Percentiles rank a stretch among this genome's conserved stretches.
These are phyloP conservation scores for Drosophila pachea DNA, from an alignment of 1,140 invertebrate species.

Conservation along the genomic window DNA sequence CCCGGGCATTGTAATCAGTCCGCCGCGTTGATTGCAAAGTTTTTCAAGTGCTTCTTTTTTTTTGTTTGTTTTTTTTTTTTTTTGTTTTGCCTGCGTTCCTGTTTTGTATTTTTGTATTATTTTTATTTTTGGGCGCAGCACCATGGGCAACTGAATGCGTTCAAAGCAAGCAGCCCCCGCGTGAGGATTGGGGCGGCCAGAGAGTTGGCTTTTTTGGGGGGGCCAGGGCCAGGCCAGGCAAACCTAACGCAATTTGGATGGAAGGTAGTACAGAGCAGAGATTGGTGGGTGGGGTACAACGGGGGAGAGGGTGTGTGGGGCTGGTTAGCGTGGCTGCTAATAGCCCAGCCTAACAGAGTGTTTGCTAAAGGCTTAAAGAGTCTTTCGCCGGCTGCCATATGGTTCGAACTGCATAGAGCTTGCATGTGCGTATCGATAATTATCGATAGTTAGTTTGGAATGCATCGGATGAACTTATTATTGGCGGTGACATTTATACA, in stretches of 20 bases:
- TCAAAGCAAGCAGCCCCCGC: neutral
- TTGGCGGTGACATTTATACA: too few species aligned
- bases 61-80: constrained; percentile 8
- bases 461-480: neutral
- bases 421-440: neutral
- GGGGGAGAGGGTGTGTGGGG: neutral
- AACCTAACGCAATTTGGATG: constrained; percentile 14
- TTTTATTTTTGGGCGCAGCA: constrained; percentile 47
- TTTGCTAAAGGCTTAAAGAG: constrained; percentile 19
- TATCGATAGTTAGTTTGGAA: neutral
- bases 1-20: constrained; percentile 66
- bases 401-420: neutral
- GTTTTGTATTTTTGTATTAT: constrained; percentile 9
- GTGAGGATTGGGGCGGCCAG: neutral
- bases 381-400: neutral
- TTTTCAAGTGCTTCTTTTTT: constrained; percentile 64
- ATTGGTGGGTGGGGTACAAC: neutral
- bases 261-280: too few species aligned
- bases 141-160: constrained; percentile 14
- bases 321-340: constrained; percentile 32
- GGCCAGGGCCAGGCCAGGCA: neutral
- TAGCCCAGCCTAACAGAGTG: constrained; percentile 16
- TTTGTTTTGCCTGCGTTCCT: constrained; percentile 6
- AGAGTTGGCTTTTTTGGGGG: neutral
- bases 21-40: constrained; percentile 72